Base-by-base conservation (phyloP, 1,140 invertebrate genomes). In the Bombus impatiens region DNA sequence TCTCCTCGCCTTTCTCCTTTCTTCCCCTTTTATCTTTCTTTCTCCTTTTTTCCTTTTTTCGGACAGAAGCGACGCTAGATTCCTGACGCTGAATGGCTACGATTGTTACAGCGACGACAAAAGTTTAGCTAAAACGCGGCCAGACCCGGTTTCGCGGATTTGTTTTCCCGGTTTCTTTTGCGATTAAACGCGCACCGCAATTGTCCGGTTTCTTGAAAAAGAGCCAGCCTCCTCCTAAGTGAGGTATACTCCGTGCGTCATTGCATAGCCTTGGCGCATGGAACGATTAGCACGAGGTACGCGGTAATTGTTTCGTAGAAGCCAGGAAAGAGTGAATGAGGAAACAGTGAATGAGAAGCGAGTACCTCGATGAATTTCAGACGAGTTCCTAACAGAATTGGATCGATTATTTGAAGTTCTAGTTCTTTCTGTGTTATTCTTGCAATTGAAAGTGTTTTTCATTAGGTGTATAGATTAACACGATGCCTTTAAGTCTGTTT, bases 101-200 rank as follows among this genome's bases (percentile, higher is more conserved):
- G 37, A 78, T 84, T 84, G 82, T 78, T 57, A 70, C 74, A 62
- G 75, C 62, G 42, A 78, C 82, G 75, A 84, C 82, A 84, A 84
- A 84, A 84, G 75, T 84, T 84, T 84, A 78, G 75, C 67, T 84
- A 44, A 78, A 68, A 84, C 82, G 62, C 59, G 57, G 22, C 6
- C 6, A 44, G 57, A 37, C 70, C 37, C 62, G 74, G 74, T 84
- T 77, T 42, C 47, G 57, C 57, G 71, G 71, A 65, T 47, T 75
- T 75, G 37, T 65, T 75, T 75, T n/a, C 57, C 40, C 4, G 13
- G n/a, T 35, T 42, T 35, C n/a, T 44, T 78, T 71, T 32, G 62
- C 62, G 62, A 84, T 78, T 84, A 78, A 84, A 77, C 71, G 81
- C 65, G 28, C 53, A 47, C n/a, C 35, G 44, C 75, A 8, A 84